Evolutionary conservation across 1,140 invertebrate genomes (phyloP).

Genomic region (Papilio aristodemus): DNA sequence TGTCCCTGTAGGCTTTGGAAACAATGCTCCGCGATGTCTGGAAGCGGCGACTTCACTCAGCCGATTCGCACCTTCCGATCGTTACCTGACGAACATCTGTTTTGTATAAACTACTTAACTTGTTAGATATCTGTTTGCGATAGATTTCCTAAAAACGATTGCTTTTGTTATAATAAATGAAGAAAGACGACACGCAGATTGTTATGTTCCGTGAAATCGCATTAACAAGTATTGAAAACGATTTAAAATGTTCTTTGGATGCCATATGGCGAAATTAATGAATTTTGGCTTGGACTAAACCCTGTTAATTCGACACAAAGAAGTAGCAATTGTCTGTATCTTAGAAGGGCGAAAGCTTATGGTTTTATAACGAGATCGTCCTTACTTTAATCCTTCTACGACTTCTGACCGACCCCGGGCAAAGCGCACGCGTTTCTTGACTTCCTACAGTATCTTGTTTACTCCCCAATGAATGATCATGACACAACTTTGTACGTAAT

Average conservation of each 20-base stretch:
- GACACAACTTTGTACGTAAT: background rate
- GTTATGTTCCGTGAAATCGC: background rate
- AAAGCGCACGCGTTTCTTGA: too few species aligned
- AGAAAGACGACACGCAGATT: background rate
- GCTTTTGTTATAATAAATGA: background rate
- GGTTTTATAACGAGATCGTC: too few species aligned
- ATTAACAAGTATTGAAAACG: background rate
- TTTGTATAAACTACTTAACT: background rate
- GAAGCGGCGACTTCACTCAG: background rate
- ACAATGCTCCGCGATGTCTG: slow-evolving; percentile 2
- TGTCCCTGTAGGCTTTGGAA: background rate
- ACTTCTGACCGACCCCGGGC: too few species aligned
- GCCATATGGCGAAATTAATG: background rate
- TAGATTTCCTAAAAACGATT: background rate
- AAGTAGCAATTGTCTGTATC: too few species aligned
- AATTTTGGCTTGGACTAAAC: too few species aligned
- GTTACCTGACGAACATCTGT: slow-evolving; percentile 14
- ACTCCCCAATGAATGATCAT: too few species aligned
- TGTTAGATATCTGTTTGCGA: background rate
- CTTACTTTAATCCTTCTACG: too few species aligned
- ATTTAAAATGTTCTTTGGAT: background rate
- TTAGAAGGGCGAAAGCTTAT: too few species aligned
- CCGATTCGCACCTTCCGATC: background rate
- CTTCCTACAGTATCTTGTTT: too few species aligned
- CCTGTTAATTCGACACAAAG: too few species aligned